Base-by-base conservation (phyloP, 2,113 vertebrate species). In the Cinclus cinclus region DNA sequence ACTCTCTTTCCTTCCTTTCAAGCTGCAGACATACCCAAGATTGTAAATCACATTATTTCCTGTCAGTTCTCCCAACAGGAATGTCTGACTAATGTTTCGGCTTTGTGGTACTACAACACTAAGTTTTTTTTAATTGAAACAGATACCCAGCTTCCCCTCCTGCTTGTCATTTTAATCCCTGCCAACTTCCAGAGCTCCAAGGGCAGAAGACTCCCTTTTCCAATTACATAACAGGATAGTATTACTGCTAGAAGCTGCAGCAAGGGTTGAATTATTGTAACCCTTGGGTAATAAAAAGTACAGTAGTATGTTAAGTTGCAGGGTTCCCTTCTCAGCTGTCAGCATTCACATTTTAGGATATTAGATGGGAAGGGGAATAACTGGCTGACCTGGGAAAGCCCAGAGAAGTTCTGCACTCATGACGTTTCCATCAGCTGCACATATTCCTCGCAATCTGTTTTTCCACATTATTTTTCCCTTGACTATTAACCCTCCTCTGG, bases 31-130 rank as follows among this genome's bases (percentile, higher is more conserved):
- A 37, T 62, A 91, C 33, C 74, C 82, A 90, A 50, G 27, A 17
- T 3, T 37, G 35, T 77, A 83, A 96, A 91, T 91, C 96, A 79
- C 4, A 39, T 42, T 50, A 87, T 83, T 89, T 89, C 83, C 87
- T 79, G 75, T 67, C 89, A 77, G 67, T 50, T 85, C 53, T 74
- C 69, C 68, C 35, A 27, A 44, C 28, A 76, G 74, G 56, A 94
- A 92, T 53, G 73, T 41, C 65, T 93, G 55, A 93, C 84, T 86
- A 91, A 80, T 23, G 52, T 65, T 87, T 94, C 89, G 73, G 93
- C 89, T 93, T 69, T 67, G 37, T n/a, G 90, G 70, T n/a, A 47
- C 84, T 78, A 77, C 87, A 77, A 75, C 21, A 23, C 41, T 71
- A 49, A 44, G 12, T 11, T 82, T 89, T 68, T 50, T 89, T 84